Evolutionary conservation across 2,888 invertebrate species (phyloP).

Genomic region (Hypsopygia costalis): DNA sequence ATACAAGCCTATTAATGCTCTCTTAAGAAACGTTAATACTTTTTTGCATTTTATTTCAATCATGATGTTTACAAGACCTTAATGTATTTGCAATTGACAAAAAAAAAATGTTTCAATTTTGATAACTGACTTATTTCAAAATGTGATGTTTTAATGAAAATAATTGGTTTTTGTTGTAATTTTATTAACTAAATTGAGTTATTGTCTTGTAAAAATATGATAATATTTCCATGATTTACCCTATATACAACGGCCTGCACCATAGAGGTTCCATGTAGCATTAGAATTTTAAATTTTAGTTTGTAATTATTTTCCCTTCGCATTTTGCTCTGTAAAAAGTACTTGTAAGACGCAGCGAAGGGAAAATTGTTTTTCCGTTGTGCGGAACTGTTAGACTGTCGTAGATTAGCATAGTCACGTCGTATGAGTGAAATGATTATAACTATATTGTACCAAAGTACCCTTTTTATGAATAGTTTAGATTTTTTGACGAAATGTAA

Average conservation of each 20-base stretch:
- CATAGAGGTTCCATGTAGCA: slow-evolving; percentile 67
- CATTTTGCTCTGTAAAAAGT: slow-evolving; percentile 58
- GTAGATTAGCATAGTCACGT: slow-evolving; percentile 69
- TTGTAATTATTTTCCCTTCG: slow-evolving; percentile 57
- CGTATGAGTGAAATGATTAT: slow-evolving; percentile 62
- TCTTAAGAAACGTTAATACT: slow-evolving; percentile 2
- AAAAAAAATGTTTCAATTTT: too few relatives aligned
- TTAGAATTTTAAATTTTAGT: slow-evolving; percentile 50
- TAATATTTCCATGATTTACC: slow-evolving; percentile 6
- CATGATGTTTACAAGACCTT: too few relatives aligned
- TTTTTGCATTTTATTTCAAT: too few relatives aligned
- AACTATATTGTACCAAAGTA: slow-evolving; percentile 45
- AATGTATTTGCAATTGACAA: too few relatives aligned
- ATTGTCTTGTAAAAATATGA: neutral
- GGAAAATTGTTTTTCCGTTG: slow-evolving; percentile 75
- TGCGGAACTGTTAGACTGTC: slow-evolving; percentile 78
- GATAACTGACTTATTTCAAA: too few relatives aligned
- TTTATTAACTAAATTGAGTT: too few relatives aligned
- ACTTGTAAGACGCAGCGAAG: slow-evolving; percentile 55
- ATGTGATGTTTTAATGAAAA: too few relatives aligned
- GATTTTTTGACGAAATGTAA: too few relatives aligned
- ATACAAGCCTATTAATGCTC: neutral
- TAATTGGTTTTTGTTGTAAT: too few relatives aligned
- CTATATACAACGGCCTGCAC: slow-evolving; percentile 53
- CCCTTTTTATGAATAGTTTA: slow-evolving; percentile 24